Conservation (phyloP, 2,888 invertebrate species). For the Corbicula japonica region DNA sequence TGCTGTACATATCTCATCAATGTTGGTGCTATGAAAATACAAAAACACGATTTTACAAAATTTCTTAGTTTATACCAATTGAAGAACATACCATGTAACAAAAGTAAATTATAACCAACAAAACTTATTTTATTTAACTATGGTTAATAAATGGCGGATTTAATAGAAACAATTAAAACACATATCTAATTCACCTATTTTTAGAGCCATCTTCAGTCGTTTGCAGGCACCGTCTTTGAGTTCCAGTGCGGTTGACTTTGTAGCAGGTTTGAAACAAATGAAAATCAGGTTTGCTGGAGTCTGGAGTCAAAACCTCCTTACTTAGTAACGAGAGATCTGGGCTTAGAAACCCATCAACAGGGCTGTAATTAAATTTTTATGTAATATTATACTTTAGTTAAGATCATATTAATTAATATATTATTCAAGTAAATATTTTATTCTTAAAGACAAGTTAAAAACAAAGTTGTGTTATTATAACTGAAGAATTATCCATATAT, state of each 20-base stretch:
- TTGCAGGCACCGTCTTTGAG: constrained; percentile 9
- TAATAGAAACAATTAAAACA: no score
- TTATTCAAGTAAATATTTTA: no score
- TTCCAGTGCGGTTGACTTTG: neutral
- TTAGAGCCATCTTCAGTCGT: constrained; percentile 18
- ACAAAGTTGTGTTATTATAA: neutral
- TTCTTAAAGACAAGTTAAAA: neutral
- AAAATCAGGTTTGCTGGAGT: neutral
- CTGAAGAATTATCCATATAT: neutral
- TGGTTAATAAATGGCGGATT: no score
- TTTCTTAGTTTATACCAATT: no score
- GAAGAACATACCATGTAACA: no score
- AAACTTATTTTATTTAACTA: no score
- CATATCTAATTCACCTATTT: constrained; percentile 21
- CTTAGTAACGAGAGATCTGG: neutral
- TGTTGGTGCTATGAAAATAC: no score
- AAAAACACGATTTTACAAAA: no score
- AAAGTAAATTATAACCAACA: no score
- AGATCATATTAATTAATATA: no score
- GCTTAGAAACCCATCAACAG: constrained; percentile 12
- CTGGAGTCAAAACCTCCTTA: neutral
- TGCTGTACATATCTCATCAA: no score
- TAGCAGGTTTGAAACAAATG: constrained; percentile 3
- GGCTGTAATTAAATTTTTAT: constrained; percentile 22
- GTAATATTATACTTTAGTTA: no score